Evolutionary conservation across 2,797 vertebrate genomes (phyloP), one percentile per base, ranked within the genome.

Genomic region (Cephalopachus bancanus): DNA sequence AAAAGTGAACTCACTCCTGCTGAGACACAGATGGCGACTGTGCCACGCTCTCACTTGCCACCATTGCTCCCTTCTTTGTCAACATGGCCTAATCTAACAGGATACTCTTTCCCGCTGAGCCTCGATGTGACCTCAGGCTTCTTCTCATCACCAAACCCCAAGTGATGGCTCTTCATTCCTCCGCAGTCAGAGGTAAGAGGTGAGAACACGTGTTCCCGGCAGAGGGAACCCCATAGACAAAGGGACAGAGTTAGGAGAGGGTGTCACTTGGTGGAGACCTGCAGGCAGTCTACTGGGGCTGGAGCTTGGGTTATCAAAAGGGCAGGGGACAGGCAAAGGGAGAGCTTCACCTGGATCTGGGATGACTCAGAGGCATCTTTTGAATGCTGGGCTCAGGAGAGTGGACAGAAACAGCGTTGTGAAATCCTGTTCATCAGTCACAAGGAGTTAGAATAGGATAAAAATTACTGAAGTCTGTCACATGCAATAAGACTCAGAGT

Each of bases 161-260:
- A 6, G 15, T 4, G 57, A 37, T 49, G 22, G 12, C 5, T 1
- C 1, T 8, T 19, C 12, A 14, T 1, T 80, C 10, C 28, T 9
- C 44, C 44, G 44, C 44, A 44, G 51, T 71, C 76, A 10, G 0
- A 7, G 30, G 26, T 10, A 1, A 30, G 65, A 74, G 9, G 14
- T n/a, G 3, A 26, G 76, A 60, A 76, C 7, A 7, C 11, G 53
- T 2, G 3, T 78, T 88, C 80, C 53, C 59, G 51, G 67, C 6
- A 49, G 30, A 74, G 55, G 33, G 15, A 67, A 14, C 26, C 57
- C 26, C 57, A 8, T 19, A 15, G 89, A 33, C 11, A 3, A 19
- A 64, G 37, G 26, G 12, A 5, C 65, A 95, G 86, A 59, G 33
- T 5, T 8, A 10, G 51, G n/a, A 44, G 17, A 16, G 19, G 20